Conservation (phyloP, 1,140 invertebrate genomes). For the Archegozetes longisetosus region DNA sequence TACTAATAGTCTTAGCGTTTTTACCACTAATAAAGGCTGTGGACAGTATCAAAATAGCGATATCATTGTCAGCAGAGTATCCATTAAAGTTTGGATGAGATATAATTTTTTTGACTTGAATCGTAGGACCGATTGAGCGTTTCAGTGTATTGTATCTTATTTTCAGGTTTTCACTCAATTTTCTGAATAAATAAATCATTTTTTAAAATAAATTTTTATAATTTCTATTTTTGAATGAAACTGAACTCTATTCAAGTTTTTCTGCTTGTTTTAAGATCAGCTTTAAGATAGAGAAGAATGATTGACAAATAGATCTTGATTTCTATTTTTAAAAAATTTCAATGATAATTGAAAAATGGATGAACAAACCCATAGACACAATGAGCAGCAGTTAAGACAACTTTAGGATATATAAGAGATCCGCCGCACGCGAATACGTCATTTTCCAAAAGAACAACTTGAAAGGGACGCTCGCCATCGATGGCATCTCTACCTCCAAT, state of each 20-base stretch:
- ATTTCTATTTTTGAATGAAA: too few species aligned
- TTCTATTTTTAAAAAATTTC: too few species aligned
- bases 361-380: not conserved
- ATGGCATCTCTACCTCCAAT: not conserved
- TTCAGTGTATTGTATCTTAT: not conserved
- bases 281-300: too few species aligned
- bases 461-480: not conserved
- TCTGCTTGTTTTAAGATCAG: too few species aligned
- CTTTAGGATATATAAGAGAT: not conserved
- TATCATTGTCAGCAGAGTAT: not conserved
- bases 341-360: too few species aligned
- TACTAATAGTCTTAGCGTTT: not conserved
- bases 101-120: not conserved
- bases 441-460: not conserved
- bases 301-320: too few species aligned
- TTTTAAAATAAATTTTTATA: too few species aligned
- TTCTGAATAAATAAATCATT: too few species aligned
- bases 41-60: not conserved
- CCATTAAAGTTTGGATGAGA: not conserved
- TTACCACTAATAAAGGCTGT: not conserved
- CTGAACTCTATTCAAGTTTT: too few species aligned
- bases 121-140: not conserved
- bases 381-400: not conserved
- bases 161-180: too few species aligned
- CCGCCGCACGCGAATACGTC: not conserved